Evolutionary conservation across 2,888 invertebrate genomes (phyloP), one percentile per base, ranked within the genome.

Genomic region (Boloria euphrosyne): DNA sequence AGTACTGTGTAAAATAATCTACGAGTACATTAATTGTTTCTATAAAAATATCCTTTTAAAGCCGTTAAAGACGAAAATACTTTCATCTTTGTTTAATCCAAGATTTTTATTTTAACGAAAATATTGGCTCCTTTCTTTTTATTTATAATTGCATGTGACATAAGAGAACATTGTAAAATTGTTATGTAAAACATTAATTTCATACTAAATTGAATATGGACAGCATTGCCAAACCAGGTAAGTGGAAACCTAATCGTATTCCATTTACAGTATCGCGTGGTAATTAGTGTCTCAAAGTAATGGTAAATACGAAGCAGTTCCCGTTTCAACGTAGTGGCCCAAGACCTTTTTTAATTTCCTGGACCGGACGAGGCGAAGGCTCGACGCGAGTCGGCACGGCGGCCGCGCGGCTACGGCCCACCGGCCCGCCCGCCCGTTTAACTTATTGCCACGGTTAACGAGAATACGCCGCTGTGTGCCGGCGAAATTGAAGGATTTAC

Each of bases 401-500:
- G 78, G 76, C 80, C 70, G 73, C 73, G 74, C 75, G 73, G 77
- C 71, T 74, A 74, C 75, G 75, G 75, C 75, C 81, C 76, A 76
- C 75, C 75, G 75, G 75, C 75, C 81, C 76, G 77, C 77, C 78
- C 77, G 75, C 86, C 88, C 89, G 91, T 89, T 91, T 92, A 92
- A 92, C 90, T 92, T 92, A 91, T 92, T 91, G 91, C 91, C 86
- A 89, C 90, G 86, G 90, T 90, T 91, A 92, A 92, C 91, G 91
- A 90, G 91, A 90, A 91, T 89, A 87, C 90, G 89, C 89, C 90
- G 90, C 86, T 88, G 91, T 90, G 87, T 88, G 90, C 90, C 87
- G 88, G 86, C 91, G 87, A 90, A 92, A 91, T 90, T 92, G 90
- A 91, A 91, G 91, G 91, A 91, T 92, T 92, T 92, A 92, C 91